Evolutionary conservation across 2,888 invertebrate species (phyloP), one percentile per base, ranked within the genome.

Genomic region (Palloptera scutellata): DNA sequence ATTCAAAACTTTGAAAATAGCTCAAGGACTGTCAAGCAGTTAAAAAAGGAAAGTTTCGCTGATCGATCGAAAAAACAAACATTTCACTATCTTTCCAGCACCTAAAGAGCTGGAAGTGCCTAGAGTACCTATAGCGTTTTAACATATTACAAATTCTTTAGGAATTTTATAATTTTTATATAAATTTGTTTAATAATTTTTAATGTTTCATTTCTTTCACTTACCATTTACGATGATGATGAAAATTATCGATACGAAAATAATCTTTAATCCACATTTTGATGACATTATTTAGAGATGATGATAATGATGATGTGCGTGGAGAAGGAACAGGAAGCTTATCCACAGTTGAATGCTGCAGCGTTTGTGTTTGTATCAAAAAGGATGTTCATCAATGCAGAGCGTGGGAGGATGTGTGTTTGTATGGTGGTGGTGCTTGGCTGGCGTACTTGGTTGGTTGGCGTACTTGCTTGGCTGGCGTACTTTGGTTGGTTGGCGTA

Each of bases 151-250:
- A n/a, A n/a, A n/a, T n/a, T n/a, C n/a, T n/a, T n/a, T n/a, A n/a
- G n/a, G n/a, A n/a, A n/a, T n/a, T n/a, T n/a, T n/a, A n/a, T n/a
- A n/a, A n/a, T n/a, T n/a, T 30, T 6, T 30, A 30, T 30, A 30
- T 6, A 30, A 4, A 30, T 30, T 30, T 30, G 2, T 30, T 30
- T 4, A 30, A 30, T 30, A 30, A 30, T 4, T 30, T 30, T 30
- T 30, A 30, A 6, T 6, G 6, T 30, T 30, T 30, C 6, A 30
- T 30, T 30, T 30, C 2, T 59, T 54, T n/a, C 1, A 80, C 84
- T 84, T 75, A 84, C 84, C 84, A 82, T 83, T 84, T 84, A 81
- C 84, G 81, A 82, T 81, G 84, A 84, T 84, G 82, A 83, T 83
- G 79, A 81, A 83, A 82, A 83, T 82, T 77, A 83, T 82, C 79